These are phyloP conservation scores for Notospermus geniculatus DNA, from an alignment of 1,140 invertebrate species.

Conservation along the genomic window DNA sequence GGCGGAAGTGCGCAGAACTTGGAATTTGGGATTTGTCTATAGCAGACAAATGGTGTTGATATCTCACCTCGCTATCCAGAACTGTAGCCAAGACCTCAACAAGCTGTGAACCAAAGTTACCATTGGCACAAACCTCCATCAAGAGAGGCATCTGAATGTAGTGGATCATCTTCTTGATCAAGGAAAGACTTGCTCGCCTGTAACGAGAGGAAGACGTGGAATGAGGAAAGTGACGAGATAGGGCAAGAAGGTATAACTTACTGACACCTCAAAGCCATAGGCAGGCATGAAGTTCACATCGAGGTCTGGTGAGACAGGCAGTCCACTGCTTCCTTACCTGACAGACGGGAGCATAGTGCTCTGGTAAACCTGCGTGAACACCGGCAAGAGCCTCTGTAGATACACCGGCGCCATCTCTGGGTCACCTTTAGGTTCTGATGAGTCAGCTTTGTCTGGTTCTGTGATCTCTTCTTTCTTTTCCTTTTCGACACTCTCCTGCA, in stretches of 20 bases:
- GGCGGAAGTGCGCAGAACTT: no score
- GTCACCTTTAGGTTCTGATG: slow-evolving; percentile 81
- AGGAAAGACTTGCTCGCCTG: slow-evolving; percentile 85
- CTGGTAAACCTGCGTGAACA: slow-evolving; percentile 94
- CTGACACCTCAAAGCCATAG: no score
- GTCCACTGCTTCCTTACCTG: no score
- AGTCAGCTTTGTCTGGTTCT: slow-evolving; percentile 14
- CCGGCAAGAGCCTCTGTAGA: slow-evolving; percentile 80
- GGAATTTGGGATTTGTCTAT: no score
- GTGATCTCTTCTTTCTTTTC: slow-evolving; percentile 21
- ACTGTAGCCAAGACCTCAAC: slow-evolving; percentile 92
- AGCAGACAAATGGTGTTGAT: no score
- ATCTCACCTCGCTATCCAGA: slow-evolving; percentile 79
- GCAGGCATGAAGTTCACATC: no score
- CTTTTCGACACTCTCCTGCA: slow-evolving; percentile 16
- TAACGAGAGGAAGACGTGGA: slow-evolving; percentile 25
- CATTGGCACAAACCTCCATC: slow-evolving; percentile 67
- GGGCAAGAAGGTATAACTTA: no score
- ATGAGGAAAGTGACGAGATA: background rate
- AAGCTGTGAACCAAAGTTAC: slow-evolving; percentile 66
- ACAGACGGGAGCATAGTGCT: slow-evolving; percentile 89
- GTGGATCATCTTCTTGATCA: slow-evolving; percentile 96
- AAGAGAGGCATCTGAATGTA: slow-evolving; percentile 76
- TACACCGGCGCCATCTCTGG: slow-evolving; percentile 95
- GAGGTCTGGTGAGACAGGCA: no score